Evolutionary conservation across 2,888 invertebrate genomes (phyloP), one percentile per base, ranked within the genome.

Genomic region (Coelopa pilipes): DNA sequence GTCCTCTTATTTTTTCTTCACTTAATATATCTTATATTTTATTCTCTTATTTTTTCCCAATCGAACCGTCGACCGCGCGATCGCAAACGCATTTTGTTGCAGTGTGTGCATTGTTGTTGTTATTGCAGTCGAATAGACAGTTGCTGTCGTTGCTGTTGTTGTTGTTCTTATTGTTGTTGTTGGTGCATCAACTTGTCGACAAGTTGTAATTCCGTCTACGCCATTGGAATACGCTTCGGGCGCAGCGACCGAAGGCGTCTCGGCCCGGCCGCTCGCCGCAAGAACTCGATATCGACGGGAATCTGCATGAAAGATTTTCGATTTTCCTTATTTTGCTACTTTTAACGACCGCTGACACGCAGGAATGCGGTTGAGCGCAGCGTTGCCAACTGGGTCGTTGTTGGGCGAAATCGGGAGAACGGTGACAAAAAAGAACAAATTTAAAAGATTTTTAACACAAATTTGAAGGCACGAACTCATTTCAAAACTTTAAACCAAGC

Each of bases 181-280:
- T 34, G 34, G 2, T 34, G 24, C 21, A 47, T 21, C 70, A 70
- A 60, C 70, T 60, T 70, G 70, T 70, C 70, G 45, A 70, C 70
- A 70, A 63, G 50, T 62, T 70, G 70, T 70, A 63, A 63, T 70
- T 34, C 70, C 17, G 34, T 34, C 49, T 63, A 50, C 63, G 63
- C 70, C 70, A 70, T 70, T 50, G 70, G 70, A 63, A 62, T 70
- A 62, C 19, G 7, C 12, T 62, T 59, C 45, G 24, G 24, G 7
- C 9, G 12, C 60, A 24, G 60, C 60, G 9, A 21, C 5, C 60
- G 34, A 24, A 19, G n/a, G 53, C 59, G 34, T 34, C 34, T 34
- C 34, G n/a, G n/a, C n/a, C n/a, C 7, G 34, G 34, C 7, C 34
- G 34, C 2, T 34, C 34, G 34, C 34, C 34, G 4, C 34, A 7